Conservation (phyloP, 1,140 invertebrate species). For the Lasioglossum baleicum region DNA sequence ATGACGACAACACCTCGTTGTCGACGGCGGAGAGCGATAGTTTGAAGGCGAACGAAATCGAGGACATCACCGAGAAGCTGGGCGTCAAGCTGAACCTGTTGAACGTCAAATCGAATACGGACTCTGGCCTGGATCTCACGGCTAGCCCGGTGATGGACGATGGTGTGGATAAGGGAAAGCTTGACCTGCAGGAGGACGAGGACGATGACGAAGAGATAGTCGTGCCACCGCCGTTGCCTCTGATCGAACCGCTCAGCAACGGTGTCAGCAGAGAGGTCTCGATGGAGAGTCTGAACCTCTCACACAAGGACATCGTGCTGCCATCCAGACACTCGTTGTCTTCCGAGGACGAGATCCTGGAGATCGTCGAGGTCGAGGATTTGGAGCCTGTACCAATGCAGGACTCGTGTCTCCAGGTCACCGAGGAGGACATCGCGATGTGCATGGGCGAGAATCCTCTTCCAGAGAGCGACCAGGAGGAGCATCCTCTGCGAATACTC, state of each 20-base stretch:
- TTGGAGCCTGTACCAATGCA: constrained; percentile 90
- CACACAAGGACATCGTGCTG: constrained; percentile 75
- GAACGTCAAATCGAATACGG: constrained; percentile 71
- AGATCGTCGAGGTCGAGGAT: constrained; percentile 91
- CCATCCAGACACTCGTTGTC: constrained; percentile 75
- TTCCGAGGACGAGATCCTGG: constrained; percentile 86
- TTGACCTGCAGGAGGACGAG: constrained; percentile 76
- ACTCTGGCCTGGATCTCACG: constrained; percentile 59
- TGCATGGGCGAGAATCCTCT: constrained; percentile 91
- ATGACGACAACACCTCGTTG: constrained; percentile 73
- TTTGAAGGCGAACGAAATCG: constrained; percentile 73
- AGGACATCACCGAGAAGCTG: constrained; percentile 75
- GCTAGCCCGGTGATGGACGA: constrained; percentile 70
- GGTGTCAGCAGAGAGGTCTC: constrained; percentile 86
- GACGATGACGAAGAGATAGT: constrained; percentile 88
- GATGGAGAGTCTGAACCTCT: constrained; percentile 86
- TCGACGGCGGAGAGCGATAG: constrained; percentile 75
- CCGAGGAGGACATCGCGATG: constrained; percentile 93
- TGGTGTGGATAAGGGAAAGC: constrained; percentile 63
- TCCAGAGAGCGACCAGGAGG: constrained; percentile 86
- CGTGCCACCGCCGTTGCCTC: constrained; percentile 87
- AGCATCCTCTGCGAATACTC: constrained; percentile 91
- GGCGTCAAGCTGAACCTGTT: constrained; percentile 74
- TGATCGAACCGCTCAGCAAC: constrained; percentile 86
- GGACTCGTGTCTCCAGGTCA: constrained; percentile 92